Evolutionary conservation across 2,113 vertebrate genomes (phyloP).

Genomic region (Chaetodon auriga): DNA sequence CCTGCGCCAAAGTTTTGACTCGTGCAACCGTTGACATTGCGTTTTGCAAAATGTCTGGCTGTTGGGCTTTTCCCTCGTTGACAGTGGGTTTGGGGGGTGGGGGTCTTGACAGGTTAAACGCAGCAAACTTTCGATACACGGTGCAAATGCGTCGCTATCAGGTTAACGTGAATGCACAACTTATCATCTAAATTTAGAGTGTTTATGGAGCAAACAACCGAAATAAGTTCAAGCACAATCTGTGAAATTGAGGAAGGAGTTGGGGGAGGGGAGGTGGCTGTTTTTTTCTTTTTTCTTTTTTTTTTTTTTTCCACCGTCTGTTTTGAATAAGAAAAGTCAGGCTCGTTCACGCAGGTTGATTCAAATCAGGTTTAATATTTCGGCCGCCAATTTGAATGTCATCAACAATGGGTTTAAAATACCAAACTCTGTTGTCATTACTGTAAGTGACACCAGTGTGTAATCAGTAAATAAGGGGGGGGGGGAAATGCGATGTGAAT

Average conservation of each 20-base stretch:
- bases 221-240: conserved; percentile 19
- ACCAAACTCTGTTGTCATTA: neutral
- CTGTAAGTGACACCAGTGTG: neutral
- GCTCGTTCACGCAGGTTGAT: neutral
- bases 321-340: conserved; percentile 15
- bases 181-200: neutral
- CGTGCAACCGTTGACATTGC: conserved; percentile 25
- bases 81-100: neutral
- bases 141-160: neutral
- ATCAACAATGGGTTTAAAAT: neutral
- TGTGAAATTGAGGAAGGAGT: conserved; percentile 45
- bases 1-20: neutral
- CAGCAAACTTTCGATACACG: conserved; percentile 17
- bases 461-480: neutral
- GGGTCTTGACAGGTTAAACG: conserved; percentile 47
- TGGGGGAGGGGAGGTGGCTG: conserved; percentile 59
- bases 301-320: neutral
- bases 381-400: neutral
- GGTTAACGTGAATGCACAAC: neutral
- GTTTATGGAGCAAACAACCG: neutral
- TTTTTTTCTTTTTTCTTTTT: conserved; percentile 31
- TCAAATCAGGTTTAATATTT: neutral
- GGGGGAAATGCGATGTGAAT: no score
- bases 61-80: conserved; percentile 11
- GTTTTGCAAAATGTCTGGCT: conserved; percentile 35